phyloP scores from a whole-genome alignment of 1,140 invertebrate genomes.

The Pseudomyrmex flavicornis region DNA sequence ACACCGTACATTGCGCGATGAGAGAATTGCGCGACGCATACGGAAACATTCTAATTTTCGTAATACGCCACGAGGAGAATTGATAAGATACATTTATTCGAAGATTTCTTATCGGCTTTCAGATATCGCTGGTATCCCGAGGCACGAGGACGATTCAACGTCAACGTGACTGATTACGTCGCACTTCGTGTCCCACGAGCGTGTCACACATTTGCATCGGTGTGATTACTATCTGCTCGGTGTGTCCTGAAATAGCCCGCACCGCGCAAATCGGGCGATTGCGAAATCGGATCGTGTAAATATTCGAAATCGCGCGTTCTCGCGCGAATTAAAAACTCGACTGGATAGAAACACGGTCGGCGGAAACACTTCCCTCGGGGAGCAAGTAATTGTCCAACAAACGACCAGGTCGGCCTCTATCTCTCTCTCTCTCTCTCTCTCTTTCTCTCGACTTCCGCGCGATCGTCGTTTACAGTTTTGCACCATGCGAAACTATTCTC shows the following conservation, averaged over 20 bases:
- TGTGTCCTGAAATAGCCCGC: conserved; percentile 24
- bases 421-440: too few relatives aligned
- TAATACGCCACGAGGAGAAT: background rate
- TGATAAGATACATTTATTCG: conserved; percentile 20
- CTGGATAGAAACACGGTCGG: background rate
- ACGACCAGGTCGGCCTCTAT: conserved; percentile 4
- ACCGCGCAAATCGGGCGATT: background rate
- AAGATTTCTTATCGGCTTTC: conserved; percentile 5
- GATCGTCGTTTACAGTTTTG: conserved; percentile 72
- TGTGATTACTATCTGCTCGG: conserved; percentile 19
- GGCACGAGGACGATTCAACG: conserved; percentile 10
- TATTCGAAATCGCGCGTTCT: background rate
- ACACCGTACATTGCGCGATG: too few relatives aligned
- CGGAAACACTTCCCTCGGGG: conserved; percentile 15
- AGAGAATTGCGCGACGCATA: background rate
- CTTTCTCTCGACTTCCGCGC: conserved; percentile 18
- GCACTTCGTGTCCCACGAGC: background rate
- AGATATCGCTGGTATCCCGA: conserved; percentile 25
- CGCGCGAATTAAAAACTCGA: conserved; percentile 50
- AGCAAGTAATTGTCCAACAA: conserved; percentile 67
- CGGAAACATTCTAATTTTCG: background rate
- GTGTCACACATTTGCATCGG: conserved; percentile 25
- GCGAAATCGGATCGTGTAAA: background rate
- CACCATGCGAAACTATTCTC: conserved; percentile 63
- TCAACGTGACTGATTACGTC: conserved; percentile 41